A percentile compares a stretch with the other conserved stretches of the same genome.
phyloP scores from a whole-genome alignment of 92 coral and sea anemone genomes.

The Nematostella vectensis region DNA sequence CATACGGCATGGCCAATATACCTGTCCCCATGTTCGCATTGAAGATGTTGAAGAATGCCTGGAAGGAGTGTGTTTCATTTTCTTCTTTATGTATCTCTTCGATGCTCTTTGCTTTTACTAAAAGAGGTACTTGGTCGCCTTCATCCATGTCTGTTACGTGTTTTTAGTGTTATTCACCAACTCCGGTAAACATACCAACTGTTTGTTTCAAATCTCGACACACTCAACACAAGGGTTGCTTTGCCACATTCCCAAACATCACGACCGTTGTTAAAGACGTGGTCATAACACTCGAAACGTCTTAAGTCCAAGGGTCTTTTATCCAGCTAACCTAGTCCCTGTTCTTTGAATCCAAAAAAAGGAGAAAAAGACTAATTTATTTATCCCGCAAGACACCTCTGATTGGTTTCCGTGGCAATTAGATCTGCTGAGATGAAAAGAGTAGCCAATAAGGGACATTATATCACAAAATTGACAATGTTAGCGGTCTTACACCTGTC shows the following conservation, averaged over 20 bases:
- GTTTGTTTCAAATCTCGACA: no score
- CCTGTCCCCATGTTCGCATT: constrained; percentile 93
- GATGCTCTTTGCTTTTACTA: constrained; percentile 9
- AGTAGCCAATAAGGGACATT: constrained; percentile 15
- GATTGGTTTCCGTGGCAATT: constrained; percentile 23
- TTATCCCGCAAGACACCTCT: constrained; percentile 15
- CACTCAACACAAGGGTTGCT: neutral
- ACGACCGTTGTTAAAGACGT: no score
- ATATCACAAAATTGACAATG: constrained; percentile 7
- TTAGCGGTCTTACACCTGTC: constrained; percentile 30
- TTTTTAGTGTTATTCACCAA: neutral
- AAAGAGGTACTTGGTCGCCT: constrained; percentile 21
- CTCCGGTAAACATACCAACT: neutral
- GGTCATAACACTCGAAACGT: no score
- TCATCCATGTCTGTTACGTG: neutral
- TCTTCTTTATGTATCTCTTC: constrained; percentile 13
- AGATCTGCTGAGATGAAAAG: constrained; percentile 1
- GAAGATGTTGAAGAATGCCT: constrained; percentile 77
- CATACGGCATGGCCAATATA: constrained; percentile 81
- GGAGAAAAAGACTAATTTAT: constrained; percentile 36
- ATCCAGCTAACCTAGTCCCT: neutral
- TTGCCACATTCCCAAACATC: no score
- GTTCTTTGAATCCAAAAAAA: neutral
- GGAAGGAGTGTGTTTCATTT: constrained; percentile 45
- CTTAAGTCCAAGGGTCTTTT: no score